Evolutionary conservation across 2,797 vertebrate species (phyloP).

Genomic region (Gouania willdenowi): DNA sequence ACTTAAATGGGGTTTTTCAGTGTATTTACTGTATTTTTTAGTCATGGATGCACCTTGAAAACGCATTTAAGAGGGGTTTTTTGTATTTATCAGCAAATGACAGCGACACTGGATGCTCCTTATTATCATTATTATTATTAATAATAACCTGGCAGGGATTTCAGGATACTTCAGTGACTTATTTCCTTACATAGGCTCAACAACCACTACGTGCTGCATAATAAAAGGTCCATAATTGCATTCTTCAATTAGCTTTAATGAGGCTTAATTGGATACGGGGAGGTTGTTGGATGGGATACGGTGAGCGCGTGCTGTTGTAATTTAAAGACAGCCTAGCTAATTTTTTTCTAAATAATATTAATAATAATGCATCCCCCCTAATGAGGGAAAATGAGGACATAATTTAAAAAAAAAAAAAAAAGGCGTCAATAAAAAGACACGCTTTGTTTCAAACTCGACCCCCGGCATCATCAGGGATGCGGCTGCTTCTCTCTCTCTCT

Average conservation of each 20-base stretch:
- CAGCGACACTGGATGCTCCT: background rate
- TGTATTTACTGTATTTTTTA: too few relatives aligned
- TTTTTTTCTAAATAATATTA: too few relatives aligned
- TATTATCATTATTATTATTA: too few relatives aligned
- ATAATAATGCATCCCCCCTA: too few relatives aligned
- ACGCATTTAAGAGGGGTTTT: too few relatives aligned
- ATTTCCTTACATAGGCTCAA: too few relatives aligned
- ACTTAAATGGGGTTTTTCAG: too few relatives aligned
- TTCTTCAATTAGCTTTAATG: conserved; percentile 5
- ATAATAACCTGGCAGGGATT: background rate
- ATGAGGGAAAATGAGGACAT: background rate
- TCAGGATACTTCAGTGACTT: background rate
- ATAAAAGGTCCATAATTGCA: background rate
- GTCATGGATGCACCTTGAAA: too few relatives aligned
- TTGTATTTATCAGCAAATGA: background rate
- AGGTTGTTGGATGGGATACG: conserved; percentile 42
- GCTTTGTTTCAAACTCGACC: conserved; percentile 59
- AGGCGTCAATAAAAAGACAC: conserved; percentile 1
- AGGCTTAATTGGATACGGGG: conserved; percentile 1
- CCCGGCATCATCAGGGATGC: conserved; percentile 57
- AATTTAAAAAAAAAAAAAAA: background rate
- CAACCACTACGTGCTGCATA: too few relatives aligned
- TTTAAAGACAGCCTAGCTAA: background rate
- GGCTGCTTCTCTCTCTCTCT: too few relatives aligned
- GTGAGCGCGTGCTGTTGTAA: conserved; percentile 32